A percentile compares a stretch with the other conserved stretches of the same genome.
Evolutionary conservation across 2,797 vertebrate species (phyloP).

Genomic region (Salmo trutta): DNA sequence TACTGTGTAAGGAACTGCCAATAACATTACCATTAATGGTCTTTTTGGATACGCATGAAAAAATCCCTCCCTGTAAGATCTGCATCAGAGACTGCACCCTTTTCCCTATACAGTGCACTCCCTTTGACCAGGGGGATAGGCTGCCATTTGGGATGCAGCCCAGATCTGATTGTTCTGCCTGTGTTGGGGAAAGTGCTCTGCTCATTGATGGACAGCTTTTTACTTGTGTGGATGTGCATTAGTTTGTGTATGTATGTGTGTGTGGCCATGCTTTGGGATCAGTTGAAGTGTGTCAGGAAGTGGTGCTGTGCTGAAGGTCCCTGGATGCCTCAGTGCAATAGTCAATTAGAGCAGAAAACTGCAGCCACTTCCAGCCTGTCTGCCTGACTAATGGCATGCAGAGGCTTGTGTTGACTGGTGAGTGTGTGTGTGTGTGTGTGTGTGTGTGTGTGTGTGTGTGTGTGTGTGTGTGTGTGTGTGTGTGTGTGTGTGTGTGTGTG

Average conservation of each 20-base stretch:
- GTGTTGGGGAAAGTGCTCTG: constrained; percentile 4
- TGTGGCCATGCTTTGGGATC: not conserved
- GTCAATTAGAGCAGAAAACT: constrained; percentile 65
- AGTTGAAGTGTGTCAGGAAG: constrained; percentile 43
- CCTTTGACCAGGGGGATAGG: not conserved
- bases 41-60: not conserved
- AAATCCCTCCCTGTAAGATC: not conserved
- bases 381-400: constrained; percentile 63
- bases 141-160: not conserved
- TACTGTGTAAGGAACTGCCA: not conserved
- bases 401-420: constrained; percentile 62
- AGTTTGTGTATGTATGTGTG: constrained; percentile 2
- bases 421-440: not conserved
- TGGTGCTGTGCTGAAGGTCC: constrained; percentile 41
- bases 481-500: constrained; percentile 21
- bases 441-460: not conserved
- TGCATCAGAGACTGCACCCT: not conserved
- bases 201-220: not conserved
- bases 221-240: not conserved
- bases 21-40: constrained; percentile 2
- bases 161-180: constrained; percentile 5
- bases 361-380: constrained; percentile 59
- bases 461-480: not conserved
- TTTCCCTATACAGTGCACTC: not conserved
- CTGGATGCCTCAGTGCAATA: constrained; percentile 47